Percentiles rank a stretch among this genome's conserved stretches.
Evolutionary conservation across 2,888 invertebrate species (phyloP).

Genomic region (Coremacera marginata): DNA sequence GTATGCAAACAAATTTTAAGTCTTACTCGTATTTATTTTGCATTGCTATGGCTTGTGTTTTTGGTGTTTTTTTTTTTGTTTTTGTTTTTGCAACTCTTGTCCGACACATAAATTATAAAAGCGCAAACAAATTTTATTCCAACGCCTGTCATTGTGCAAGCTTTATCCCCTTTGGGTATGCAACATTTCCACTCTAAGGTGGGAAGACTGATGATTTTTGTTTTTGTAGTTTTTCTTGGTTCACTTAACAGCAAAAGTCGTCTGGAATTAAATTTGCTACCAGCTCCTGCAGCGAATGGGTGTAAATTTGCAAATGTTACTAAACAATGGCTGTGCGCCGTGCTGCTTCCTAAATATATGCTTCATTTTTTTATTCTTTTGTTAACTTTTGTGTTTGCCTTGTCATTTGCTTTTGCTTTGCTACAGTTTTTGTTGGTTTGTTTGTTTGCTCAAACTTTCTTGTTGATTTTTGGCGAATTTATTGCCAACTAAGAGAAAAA

Average conservation of each 20-base stretch:
- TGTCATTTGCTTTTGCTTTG: neutral
- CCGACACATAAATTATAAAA: conserved; percentile 8
- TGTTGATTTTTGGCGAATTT: conserved; percentile 30
- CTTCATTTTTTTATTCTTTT: conserved; percentile 19
- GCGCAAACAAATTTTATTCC: conserved; percentile 28
- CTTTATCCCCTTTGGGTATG: neutral
- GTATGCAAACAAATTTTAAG: conserved; percentile 30
- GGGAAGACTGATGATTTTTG: neutral
- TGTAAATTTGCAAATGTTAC: conserved; percentile 8
- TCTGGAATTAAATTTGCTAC: conserved; percentile 13
- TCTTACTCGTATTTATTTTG: neutral
- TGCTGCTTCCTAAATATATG: conserved; percentile 29
- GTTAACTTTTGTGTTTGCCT: neutral
- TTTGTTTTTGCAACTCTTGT: neutral
- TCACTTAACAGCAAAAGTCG: conserved; percentile 3
- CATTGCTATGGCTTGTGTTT: neutral
- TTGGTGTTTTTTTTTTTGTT: neutral
- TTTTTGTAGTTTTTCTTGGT: neutral
- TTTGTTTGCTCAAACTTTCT: neutral
- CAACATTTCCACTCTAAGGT: conserved; percentile 17
- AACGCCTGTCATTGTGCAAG: neutral
- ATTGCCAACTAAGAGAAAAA: conserved; percentile 26
- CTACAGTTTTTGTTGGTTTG: neutral
- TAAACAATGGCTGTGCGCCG: conserved; percentile 2
- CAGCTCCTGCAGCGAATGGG: neutral